Evolutionary conservation across 2,113 vertebrate genomes (phyloP).

Genomic region (Neolamprologus sp.): DNA sequence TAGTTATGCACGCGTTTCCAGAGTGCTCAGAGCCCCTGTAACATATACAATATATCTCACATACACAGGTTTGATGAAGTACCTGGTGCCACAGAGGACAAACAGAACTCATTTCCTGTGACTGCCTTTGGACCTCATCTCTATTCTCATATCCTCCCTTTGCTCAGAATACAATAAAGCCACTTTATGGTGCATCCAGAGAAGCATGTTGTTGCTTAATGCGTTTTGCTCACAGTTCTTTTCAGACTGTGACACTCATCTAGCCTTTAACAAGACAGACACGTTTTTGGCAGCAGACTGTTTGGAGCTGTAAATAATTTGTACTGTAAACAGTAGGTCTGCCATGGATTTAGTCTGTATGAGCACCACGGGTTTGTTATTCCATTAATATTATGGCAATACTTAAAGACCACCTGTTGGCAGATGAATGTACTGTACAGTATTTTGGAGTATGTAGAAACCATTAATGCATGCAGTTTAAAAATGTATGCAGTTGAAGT

Average conservation of each 20-base stretch:
- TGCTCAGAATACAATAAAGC: constrained; percentile 53
- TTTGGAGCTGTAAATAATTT: not conserved
- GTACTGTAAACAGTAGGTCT: not conserved
- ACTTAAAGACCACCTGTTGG: not conserved
- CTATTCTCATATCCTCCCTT: constrained; percentile 66
- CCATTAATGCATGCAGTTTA: not conserved
- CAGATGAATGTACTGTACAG: not conserved
- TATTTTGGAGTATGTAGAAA: not conserved
- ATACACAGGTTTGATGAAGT: constrained; percentile 66
- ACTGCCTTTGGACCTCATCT: constrained; percentile 61
- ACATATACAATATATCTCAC: constrained; percentile 33
- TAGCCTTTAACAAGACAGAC: not conserved
- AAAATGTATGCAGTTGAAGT: not conserved
- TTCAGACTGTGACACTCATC: not conserved
- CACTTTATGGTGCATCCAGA: constrained; percentile 39
- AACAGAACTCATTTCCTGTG: constrained; percentile 70
- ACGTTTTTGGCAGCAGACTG: not conserved
- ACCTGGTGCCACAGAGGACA: constrained; percentile 64
- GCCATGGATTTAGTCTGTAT: not conserved
- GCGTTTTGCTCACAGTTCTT: constrained; percentile 2
- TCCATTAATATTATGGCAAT: not conserved
- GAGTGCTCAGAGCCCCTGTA: constrained; percentile 26
- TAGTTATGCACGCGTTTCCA: constrained; percentile 13
- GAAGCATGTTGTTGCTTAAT: constrained; percentile 32
- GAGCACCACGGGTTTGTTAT: not conserved